A percentile compares a stretch with the other conserved stretches of the same genome.
These are phyloP conservation scores for Pegoplata infirma DNA, from an alignment of 2,888 invertebrate species.

Conservation along the genomic window DNA sequence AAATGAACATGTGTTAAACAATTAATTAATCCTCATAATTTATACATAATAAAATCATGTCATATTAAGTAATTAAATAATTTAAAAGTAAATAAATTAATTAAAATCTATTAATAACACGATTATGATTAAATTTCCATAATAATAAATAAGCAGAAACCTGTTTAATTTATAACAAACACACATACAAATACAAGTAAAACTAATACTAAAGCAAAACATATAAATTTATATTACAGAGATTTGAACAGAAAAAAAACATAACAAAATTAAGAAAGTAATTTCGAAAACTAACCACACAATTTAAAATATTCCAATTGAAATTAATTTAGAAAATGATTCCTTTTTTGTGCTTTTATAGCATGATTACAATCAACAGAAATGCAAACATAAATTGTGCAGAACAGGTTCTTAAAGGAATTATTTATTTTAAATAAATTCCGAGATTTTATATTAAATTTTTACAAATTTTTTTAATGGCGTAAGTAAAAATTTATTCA, in stretches of 20 bases:
- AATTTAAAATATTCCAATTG: constrained; percentile 61
- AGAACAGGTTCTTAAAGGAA: not conserved
- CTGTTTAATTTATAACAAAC: not conserved
- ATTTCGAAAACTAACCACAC: constrained; percentile 60
- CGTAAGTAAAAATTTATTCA: no score
- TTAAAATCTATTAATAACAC: not conserved
- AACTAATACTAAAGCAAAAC: no score
- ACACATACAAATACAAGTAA: no score
- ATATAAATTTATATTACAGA: no score
- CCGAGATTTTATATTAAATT: no score
- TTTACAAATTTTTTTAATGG: no score
- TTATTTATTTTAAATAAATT: not conserved
- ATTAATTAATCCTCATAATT: constrained; percentile 24
- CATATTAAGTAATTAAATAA: constrained; percentile 25
- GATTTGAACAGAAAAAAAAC: no score
- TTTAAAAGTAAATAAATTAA: constrained; percentile 14
- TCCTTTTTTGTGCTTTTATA: not conserved
- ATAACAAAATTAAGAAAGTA: constrained; percentile 30
- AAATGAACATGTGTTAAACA: constrained; percentile 6
- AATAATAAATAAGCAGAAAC: not conserved
- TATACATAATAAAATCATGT: constrained; percentile 20
- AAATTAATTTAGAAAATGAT: constrained; percentile 62
- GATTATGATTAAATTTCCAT: constrained; percentile 20
- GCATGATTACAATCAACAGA: constrained; percentile 18
- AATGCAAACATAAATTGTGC: not conserved